Evolutionary conservation across 2,797 vertebrate species (phyloP), one percentile per base, ranked within the genome.

Genomic region (Galaxias olidus): DNA sequence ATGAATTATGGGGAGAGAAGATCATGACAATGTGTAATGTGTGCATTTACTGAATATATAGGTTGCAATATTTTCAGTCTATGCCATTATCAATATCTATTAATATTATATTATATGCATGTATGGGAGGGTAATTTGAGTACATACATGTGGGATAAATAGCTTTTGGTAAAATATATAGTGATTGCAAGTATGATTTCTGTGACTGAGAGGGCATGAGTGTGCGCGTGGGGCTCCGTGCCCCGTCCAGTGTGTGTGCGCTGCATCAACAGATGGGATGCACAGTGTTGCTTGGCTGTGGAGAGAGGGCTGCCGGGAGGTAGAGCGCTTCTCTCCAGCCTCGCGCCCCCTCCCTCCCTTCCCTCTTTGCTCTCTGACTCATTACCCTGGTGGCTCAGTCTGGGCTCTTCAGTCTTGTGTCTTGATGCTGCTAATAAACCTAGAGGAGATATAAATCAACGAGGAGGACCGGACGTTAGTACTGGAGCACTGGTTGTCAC

Each of bases 371-470:
- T 94, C 94, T 97, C 94, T 96, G 95, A 95, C 94, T 97, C 96
- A 98, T 96, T 98, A 98, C 95, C 96, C 96, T 95, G 91, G 96
- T 92, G 92, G 94, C 91, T 96, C 97, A 94, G 90, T 95, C 96
- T 90, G 93, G 93, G 92, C 68, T 94, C 98, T 95, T 98, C 96
- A 93, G 93, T 95, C 95, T 94, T 93, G 93, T 90, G 91, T 95
- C 95, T 95, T 99, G 91, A 90, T 90, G 91, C 86, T 96, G 96
- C 94, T 98, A 99, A 96, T 96, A 96, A 98, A 97, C 97, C 98
- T 99, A 99, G 92, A 90, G 94, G 94, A 95, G 95, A 98, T 93
- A 98, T 96, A 99, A 96, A 99, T 94, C 96, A 98, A 98, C 0
- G 95, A 95, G 97, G 96, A 98, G 97, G 98, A 97, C 94, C 80